These are phyloP conservation scores for Pituophis catenifer DNA, from an alignment of 2,113 vertebrate species.

Conservation along the genomic window DNA sequence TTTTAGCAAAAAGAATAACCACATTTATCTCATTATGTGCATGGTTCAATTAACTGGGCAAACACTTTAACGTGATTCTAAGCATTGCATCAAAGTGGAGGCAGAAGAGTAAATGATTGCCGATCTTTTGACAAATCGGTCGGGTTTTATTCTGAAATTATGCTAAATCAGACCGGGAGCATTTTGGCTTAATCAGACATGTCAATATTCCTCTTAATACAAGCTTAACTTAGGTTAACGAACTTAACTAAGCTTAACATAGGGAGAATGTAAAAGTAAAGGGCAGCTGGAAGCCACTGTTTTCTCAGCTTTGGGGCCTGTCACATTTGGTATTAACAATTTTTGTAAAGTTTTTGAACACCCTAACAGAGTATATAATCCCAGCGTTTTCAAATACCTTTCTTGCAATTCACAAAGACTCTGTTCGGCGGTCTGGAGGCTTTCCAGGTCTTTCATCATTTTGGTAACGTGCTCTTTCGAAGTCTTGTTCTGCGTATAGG, in stretches of 20 bases:
- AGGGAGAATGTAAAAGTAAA: background rate
- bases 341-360: background rate
- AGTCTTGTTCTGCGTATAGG: slow-evolving; percentile 93
- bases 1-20: background rate
- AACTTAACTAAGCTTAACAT: background rate
- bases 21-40: background rate
- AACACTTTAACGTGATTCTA: background rate
- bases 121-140: background rate
- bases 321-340: background rate
- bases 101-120: background rate
- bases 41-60: background rate
- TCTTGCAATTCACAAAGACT: slow-evolving; percentile 92
- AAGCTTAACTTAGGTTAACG: no score
- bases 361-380: background rate
- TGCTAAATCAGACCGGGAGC: background rate
- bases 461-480: slow-evolving; percentile 93
- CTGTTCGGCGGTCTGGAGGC: slow-evolving; percentile 91
- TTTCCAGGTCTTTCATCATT: slow-evolving; percentile 99
- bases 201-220: background rate
- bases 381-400: slow-evolving; percentile 74
- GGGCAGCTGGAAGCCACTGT: background rate
- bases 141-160: background rate
- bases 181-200: background rate
- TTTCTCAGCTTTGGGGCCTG: background rate
- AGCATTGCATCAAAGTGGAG: background rate